These are phyloP conservation scores for Maniola hyperantus DNA, from an alignment of 2,888 invertebrate genomes.

Conservation along the genomic window DNA sequence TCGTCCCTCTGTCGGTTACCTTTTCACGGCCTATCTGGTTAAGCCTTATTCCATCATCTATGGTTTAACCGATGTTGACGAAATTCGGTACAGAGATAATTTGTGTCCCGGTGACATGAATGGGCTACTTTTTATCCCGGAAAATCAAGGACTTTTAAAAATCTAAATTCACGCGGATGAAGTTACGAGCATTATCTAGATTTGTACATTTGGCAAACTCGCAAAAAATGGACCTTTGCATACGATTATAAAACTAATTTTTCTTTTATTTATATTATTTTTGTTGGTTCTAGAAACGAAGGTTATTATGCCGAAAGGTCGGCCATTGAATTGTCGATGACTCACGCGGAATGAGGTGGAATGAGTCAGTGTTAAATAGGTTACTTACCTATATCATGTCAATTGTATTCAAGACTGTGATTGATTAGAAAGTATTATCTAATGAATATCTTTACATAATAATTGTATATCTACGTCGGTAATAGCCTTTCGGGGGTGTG, in stretches of 20 bases:
- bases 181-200: neutral
- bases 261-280: conserved; percentile 4
- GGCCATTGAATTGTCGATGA: conserved; percentile 14
- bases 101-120: too few relatives aligned
- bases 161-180: too few relatives aligned
- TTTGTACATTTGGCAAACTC: neutral
- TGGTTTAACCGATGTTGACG: too few relatives aligned
- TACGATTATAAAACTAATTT: neutral
- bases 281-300: conserved; percentile 13
- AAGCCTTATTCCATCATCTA: too few relatives aligned
- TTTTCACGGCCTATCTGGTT: too few relatives aligned
- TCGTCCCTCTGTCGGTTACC: too few relatives aligned
- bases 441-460: conserved; percentile 6
- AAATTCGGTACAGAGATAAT: too few relatives aligned
- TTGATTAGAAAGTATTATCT: conserved; percentile 20
- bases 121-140: too few relatives aligned
- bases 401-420: conserved; percentile 27
- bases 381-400: conserved; percentile 6
- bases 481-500: too few relatives aligned
- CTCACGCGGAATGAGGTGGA: conserved; percentile 11
- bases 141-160: too few relatives aligned
- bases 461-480: neutral
- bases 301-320: conserved; percentile 20
- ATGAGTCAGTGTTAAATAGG: conserved; percentile 15
- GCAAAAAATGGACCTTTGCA: conserved; percentile 4